A percentile compares a stretch with the other conserved stretches of the same genome.
phyloP scores from a whole-genome alignment of 2,888 invertebrate species.

The Clanis bilineata region DNA sequence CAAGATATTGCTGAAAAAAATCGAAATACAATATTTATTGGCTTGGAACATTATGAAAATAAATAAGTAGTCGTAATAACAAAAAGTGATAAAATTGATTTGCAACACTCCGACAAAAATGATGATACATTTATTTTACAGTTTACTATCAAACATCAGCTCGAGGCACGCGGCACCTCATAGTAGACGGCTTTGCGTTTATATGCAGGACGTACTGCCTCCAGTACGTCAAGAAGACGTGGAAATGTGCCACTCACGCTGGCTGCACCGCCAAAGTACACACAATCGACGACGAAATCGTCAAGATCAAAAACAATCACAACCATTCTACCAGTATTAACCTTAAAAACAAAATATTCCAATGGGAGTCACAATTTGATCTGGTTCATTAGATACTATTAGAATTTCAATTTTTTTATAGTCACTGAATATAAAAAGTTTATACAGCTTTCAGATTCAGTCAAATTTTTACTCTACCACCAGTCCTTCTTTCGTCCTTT shows the following conservation, averaged over 20 bases:
- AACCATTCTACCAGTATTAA: slow-evolving; percentile 15
- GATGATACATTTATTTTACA: slow-evolving; percentile 39
- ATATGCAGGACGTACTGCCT: slow-evolving; percentile 60
- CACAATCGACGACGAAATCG: slow-evolving; percentile 17
- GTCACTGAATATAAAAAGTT: too few relatives aligned
- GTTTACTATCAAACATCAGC: slow-evolving; percentile 58
- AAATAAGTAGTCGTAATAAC: too few relatives aligned
- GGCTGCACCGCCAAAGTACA: slow-evolving; percentile 23
- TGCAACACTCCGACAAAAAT: neutral
- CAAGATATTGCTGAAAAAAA: too few relatives aligned
- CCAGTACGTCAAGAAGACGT: slow-evolving; percentile 55
- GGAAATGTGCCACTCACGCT: slow-evolving; percentile 21
- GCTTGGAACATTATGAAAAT: neutral
- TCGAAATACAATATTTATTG: neutral
- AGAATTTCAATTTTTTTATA: too few relatives aligned
- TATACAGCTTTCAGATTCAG: too few relatives aligned
- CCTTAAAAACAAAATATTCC: slow-evolving; percentile 10
- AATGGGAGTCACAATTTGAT: slow-evolving; percentile 12
- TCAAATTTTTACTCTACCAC: too few relatives aligned
- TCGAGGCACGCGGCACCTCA: slow-evolving; percentile 57
- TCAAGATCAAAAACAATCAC: slow-evolving; percentile 13
- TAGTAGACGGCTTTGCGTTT: slow-evolving; percentile 57
- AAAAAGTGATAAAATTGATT: too few relatives aligned
- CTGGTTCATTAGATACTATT: neutral
- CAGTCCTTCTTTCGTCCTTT: too few relatives aligned